phyloP scores from a whole-genome alignment of 1,140 invertebrate genomes.

The Drosophila pectinifera region DNA sequence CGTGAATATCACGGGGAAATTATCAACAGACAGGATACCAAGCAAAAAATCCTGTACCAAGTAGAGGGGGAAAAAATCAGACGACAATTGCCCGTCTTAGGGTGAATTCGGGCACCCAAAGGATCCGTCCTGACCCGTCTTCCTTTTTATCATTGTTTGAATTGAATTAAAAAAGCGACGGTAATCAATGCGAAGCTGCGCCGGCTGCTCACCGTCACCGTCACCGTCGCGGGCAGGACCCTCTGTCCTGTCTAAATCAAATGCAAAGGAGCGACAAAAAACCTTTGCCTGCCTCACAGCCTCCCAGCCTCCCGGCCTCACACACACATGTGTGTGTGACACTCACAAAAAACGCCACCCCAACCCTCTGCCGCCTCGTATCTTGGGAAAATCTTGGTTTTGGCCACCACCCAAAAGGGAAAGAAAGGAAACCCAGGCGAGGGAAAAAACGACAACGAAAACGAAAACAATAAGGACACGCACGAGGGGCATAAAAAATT shows the following conservation, averaged over 20 bases:
- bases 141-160: conserved; percentile 75
- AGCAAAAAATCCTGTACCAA: conserved; percentile 12
- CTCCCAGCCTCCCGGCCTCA: too few species aligned
- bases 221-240: too few species aligned
- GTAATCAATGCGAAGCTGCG: conserved; percentile 80
- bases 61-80: conserved; percentile 6
- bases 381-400: conserved; percentile 85
- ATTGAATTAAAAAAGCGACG: conserved; percentile 83
- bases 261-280: conserved; percentile 39
- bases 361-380: conserved; percentile 50
- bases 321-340: conserved; percentile 72
- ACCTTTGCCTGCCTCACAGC: conserved; percentile 64
- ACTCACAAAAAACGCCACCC: conserved; percentile 29
- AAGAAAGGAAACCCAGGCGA: conserved; percentile 14
- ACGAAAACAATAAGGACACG: conserved; percentile 66
- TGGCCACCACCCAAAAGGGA: conserved; percentile 72
- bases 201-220: too few species aligned
- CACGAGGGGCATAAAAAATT: conserved; percentile 80
- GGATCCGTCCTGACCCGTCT: conserved; percentile 38
- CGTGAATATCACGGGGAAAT: conserved; percentile 57
- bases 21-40: conserved; percentile 20
- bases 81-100: conserved; percentile 79
- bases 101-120: conserved; percentile 43
- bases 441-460: conserved; percentile 12
- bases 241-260: conserved; percentile 42